Base-by-base conservation (phyloP, 2,113 vertebrate species). In the Hippocampus barbouri region DNA sequence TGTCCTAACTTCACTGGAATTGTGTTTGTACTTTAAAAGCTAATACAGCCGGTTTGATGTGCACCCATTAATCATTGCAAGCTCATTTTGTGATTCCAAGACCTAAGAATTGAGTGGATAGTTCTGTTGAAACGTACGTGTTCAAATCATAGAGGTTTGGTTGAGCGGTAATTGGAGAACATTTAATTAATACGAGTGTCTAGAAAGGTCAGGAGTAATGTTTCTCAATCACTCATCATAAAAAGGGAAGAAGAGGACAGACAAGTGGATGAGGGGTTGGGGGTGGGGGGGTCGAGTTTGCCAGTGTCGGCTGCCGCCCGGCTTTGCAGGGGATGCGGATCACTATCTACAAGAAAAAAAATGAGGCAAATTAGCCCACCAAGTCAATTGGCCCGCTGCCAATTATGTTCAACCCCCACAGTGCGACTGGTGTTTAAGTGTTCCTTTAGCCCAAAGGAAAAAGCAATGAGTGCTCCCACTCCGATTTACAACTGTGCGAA, bases 371-470 rank as follows among this genome's bases (percentile, higher is more conserved):
- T 63, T 66, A 79, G 40, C 74, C 72, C 61, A 79, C 81, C 73
- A 79, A 54, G 68, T 60, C 68, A 83, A 75, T 74, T 86, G 77
- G 79, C 73, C 71, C 72, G 2, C 2, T 74, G 73, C 72, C 74
- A 61, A 80, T 83, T 87, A 77, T 23, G 69, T 60, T 82, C 71
- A 68, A 59, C 62, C 70, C 81, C 69, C 65, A 74, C 72, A 40
- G 80, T 83, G 78, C 66, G 72, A 25, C 62, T 68, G 57, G 49
- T 79, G 54, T 85, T 86, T 84, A 78, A 66, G 66, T 65, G 70
- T 66, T 87, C 71, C 85, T 87, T 85, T 84, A 66, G 68, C 56
- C 78, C 11, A 70, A 72, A 82, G 76, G 85, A 84, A 73, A 81
- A 80, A 75, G 40, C 49, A 73, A 51, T 54, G 79, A 86, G 79